phyloP scores from a whole-genome alignment of 2,113 vertebrate genomes.

The Sigmodon hispidus region DNA sequence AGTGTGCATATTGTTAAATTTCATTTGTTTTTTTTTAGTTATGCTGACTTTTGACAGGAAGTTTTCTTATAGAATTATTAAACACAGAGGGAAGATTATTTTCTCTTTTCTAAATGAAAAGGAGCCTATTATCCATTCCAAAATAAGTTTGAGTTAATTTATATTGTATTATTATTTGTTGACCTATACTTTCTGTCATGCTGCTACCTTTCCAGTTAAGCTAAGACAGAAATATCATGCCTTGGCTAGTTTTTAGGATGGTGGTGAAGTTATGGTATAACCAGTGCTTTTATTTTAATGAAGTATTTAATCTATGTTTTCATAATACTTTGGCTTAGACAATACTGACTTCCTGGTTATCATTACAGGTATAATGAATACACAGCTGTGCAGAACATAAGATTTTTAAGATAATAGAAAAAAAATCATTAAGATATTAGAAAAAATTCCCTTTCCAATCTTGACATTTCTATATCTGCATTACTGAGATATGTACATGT shows the following conservation, averaged over 20 bases:
- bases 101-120: background rate
- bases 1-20: background rate
- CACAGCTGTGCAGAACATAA: background rate
- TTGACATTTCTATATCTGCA: background rate
- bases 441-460: background rate
- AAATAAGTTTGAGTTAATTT: background rate
- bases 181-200: background rate
- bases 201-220: background rate
- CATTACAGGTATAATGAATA: background rate
- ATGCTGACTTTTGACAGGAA: background rate
- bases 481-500: background rate
- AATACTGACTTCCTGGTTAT: background rate
- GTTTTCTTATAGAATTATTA: background rate
- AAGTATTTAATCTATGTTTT: background rate
- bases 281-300: background rate
- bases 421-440: background rate
- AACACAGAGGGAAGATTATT: background rate
- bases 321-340: background rate
- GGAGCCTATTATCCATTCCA: background rate
- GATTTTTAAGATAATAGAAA: background rate
- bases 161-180: background rate
- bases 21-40: background rate
- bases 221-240: background rate
- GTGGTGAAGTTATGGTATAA: no score
- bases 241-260: background rate